Evolutionary conservation across 1,140 invertebrate species (phyloP), one percentile per base, ranked within the genome.

Genomic region (Neelides sp.): DNA sequence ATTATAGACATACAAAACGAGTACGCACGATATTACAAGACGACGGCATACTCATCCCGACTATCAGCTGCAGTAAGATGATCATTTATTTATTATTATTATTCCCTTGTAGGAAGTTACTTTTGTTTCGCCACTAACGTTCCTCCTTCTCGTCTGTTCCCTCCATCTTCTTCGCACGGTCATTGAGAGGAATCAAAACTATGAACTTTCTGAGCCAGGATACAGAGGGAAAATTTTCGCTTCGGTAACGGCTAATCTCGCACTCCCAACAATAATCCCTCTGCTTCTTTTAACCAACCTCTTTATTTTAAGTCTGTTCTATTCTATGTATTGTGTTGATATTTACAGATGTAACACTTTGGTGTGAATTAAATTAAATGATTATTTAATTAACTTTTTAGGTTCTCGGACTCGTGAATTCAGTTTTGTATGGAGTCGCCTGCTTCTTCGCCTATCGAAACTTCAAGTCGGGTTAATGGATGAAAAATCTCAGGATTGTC

Each of bases 401-500:
- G 75, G 72, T 84, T 23, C 73, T 85, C 63, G 83, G 81, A 19
- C 61, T 86, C 13, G 69, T 85, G 2, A 76, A 84, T 55, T 64
- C 78, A 0, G 74, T 67, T 0, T 65, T 85, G 0, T 86, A 86
- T 65, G 69, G 83, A 3, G 58, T 83, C n/a, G 85, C 81, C 62
- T 77, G 80, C 10, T 72, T 84, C 54, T 70, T 84, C 50, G 80
- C 82, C 44, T 72, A 78, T 61, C 75, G 78, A 48, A 73, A 74
- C 10, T 85, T 83, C 66, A 75, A 76, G 63, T 77, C 78, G 52
- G 64, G 77, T 41, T 81, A 75, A 76, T n/a, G n/a, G n/a, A n/a
- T n/a, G n/a, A n/a, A n/a, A n/a, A n/a, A n/a, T n/a, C n/a, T n/a
- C n/a, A n/a, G n/a, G n/a, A n/a, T n/a, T n/a, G n/a, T n/a, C n/a